phyloP scores from a whole-genome alignment of 2,113 vertebrate species.

The Cettia cetti region DNA sequence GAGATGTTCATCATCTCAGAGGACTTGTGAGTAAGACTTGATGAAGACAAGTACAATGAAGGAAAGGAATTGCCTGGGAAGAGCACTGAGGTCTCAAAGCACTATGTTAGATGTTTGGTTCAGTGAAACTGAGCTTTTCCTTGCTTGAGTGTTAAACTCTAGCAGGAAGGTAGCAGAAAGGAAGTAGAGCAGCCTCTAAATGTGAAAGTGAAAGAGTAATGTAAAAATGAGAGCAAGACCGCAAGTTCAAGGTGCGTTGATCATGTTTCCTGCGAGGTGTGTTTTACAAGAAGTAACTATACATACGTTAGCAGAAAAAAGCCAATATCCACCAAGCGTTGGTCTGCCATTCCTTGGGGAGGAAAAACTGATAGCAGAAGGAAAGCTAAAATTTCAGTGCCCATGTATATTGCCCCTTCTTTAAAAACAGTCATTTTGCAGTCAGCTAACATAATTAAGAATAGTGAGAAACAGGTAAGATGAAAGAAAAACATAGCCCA shows the following conservation, averaged over 20 bases:
- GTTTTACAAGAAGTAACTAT: not conserved
- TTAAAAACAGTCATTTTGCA: not conserved
- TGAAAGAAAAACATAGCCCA: not conserved
- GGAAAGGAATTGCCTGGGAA: not conserved
- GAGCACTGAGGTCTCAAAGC: not conserved
- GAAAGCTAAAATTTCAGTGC: not conserved
- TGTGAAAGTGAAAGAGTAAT: not conserved
- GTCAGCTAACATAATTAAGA: not conserved
- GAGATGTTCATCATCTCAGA: not conserved
- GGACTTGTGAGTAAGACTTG: not conserved
- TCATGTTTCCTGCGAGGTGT: not conserved
- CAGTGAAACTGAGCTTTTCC: not conserved
- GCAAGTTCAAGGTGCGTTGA: not conserved
- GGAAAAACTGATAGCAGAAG: not conserved
- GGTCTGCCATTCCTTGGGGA: not conserved
- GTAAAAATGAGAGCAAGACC: not conserved
- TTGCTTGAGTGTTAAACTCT: not conserved
- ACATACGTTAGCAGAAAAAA: rapidly evolving
- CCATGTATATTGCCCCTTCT: not conserved
- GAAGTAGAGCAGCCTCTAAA: not conserved
- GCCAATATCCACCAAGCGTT: not conserved
- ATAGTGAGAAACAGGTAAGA: not conserved
- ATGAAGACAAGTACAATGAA: not conserved
- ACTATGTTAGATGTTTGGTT: not conserved
- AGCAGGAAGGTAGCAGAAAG: not conserved